Conservation (phyloP, 2,797 vertebrate genomes). For the Coccyzus lansbergi region DNA sequence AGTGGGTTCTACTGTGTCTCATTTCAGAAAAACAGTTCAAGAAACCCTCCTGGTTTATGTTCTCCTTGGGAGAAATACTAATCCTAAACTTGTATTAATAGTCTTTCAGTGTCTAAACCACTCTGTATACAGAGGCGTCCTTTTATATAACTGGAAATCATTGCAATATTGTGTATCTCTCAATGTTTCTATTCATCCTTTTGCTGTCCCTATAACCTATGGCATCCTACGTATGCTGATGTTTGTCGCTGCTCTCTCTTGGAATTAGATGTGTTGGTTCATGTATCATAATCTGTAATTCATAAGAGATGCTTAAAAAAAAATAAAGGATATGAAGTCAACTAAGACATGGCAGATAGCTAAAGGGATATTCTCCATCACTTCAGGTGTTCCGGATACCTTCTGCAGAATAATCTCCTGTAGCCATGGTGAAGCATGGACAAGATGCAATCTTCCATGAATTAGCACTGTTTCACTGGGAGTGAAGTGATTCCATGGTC, state of each 20-base stretch:
- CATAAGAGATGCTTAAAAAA: not conserved
- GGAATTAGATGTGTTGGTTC: not conserved
- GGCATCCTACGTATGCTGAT: not conserved
- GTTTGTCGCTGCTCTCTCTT: not conserved
- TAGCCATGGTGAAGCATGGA: not conserved
- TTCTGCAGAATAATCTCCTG: not conserved
- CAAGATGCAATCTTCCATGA: not conserved
- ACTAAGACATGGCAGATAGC: not conserved
- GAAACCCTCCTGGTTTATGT: not conserved
- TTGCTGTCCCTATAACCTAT: not conserved
- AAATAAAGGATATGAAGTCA: not conserved
- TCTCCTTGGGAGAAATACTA: conserved; percentile 7
- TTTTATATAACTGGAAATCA: not conserved
- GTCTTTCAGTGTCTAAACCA: not conserved
- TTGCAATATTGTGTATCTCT: not conserved
- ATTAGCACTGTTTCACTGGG: not conserved
- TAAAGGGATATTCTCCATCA: not conserved
- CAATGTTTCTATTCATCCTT: not conserved
- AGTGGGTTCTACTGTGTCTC: not conserved
- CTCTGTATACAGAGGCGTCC: not conserved
- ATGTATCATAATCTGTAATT: not conserved
- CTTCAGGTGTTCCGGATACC: not conserved
- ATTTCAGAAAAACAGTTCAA: conserved; percentile 12
- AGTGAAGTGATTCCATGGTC: not conserved
- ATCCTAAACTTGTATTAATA: not conserved